These are phyloP conservation scores for Saiga tatarica DNA, from an alignment of 2,113 vertebrate species.

Conservation along the genomic window DNA sequence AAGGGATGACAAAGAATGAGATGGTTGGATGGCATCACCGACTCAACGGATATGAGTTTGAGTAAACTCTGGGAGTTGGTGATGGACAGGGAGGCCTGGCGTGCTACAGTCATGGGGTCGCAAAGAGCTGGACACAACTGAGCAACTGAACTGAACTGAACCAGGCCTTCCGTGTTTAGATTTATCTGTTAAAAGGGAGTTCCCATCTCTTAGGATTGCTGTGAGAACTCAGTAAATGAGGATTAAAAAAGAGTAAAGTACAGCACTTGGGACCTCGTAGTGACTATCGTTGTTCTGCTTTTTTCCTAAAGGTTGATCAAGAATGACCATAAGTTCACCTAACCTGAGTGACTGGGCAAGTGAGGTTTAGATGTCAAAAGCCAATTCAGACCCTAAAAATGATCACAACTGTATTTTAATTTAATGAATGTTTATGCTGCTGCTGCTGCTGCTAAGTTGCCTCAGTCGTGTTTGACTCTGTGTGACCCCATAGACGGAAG, in stretches of 20 bases:
- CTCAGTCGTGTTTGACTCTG: too few species aligned
- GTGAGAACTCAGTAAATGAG: background rate
- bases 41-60: background rate
- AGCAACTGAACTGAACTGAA: background rate
- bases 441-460: too few species aligned
- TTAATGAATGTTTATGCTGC: too few species aligned
- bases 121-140: background rate
- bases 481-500: too few species aligned
- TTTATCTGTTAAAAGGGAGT: background rate
- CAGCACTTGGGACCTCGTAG: too few species aligned
- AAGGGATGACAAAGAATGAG: background rate
- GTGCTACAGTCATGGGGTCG: fast-evolving
- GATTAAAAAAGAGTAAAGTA: background rate
- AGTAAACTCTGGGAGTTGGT: background rate
- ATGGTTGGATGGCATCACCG: background rate
- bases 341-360: too few species aligned
- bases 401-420: too few species aligned
- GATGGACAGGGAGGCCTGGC: background rate
- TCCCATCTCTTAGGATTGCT: background rate
- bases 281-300: too few species aligned
- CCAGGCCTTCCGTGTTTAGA: background rate
- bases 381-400: too few species aligned
- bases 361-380: too few species aligned
- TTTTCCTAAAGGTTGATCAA: too few species aligned
- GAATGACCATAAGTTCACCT: too few species aligned